Evolutionary conservation across 2,888 invertebrate species (phyloP).

Genomic region (Troides oblongomaculatus): DNA sequence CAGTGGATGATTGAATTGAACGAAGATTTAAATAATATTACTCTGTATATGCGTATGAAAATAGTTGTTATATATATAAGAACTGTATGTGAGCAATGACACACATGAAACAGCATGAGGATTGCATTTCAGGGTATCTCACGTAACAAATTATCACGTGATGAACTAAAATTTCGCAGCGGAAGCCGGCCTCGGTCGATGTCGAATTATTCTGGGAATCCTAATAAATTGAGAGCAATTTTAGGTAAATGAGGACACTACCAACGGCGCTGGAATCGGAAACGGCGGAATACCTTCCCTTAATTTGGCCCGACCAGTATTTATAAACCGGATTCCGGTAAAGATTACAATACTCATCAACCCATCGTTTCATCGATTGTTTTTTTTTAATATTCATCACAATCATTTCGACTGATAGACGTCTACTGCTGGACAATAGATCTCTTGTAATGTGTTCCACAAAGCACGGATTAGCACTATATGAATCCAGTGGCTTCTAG

Average conservation of each 20-base stretch:
- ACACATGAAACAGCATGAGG: too few species aligned
- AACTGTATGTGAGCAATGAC: too few species aligned
- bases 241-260: conserved; percentile 60
- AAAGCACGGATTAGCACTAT: too few species aligned
- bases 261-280: conserved; percentile 44
- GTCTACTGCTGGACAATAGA: too few species aligned
- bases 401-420: too few species aligned
- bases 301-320: conserved; percentile 53
- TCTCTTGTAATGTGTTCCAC: too few species aligned
- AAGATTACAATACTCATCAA: conserved; percentile 36
- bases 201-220: conserved; percentile 59
- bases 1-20: too few species aligned
- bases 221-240: conserved; percentile 66
- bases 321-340: conserved; percentile 40
- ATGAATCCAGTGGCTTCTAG: too few species aligned
- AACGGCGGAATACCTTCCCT: conserved; percentile 47
- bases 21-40: too few species aligned
- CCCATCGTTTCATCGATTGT: conserved; percentile 14
- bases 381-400: conserved; percentile 2
- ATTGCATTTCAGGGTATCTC: not conserved
- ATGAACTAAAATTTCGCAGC: conserved; percentile 31
- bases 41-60: too few species aligned
- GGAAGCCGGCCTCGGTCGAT: conserved; percentile 36
- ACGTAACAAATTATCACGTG: conserved; percentile 10
- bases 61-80: too few species aligned